Evolutionary conservation across 2,113 vertebrate species (phyloP).

Genomic region (Clinocottus analis): DNA sequence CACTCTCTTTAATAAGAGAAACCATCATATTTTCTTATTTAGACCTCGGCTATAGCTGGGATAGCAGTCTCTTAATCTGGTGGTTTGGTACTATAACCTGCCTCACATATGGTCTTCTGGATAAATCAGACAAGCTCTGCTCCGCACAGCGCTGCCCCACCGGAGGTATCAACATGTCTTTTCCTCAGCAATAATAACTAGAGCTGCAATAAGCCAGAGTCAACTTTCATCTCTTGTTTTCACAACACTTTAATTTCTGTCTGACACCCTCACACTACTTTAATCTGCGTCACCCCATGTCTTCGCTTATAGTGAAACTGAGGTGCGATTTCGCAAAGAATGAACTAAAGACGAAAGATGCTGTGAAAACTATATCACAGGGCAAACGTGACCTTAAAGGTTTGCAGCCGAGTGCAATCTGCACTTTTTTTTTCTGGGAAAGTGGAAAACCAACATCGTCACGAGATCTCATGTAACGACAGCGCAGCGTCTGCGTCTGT

Average conservation of each 20-base stretch:
- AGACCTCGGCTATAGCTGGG: conserved; percentile 24
- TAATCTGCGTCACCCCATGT: conserved; percentile 22
- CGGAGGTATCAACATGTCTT: conserved; percentile 50
- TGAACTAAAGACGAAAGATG: neutral
- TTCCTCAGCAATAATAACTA: conserved; percentile 32
- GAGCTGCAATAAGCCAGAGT: conserved; percentile 30
- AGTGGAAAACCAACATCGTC: conserved; percentile 22
- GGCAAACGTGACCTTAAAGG: neutral
- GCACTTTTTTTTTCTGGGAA: neutral
- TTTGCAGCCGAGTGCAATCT: neutral
- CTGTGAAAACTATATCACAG: neutral
- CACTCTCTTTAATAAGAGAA: conserved; percentile 54
- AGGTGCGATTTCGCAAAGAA: neutral
- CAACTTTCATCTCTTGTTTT: conserved; percentile 6
- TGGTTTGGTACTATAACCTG: conserved; percentile 72
- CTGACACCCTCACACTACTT: conserved; percentile 13
- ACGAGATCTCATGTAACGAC: neutral
- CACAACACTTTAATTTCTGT: conserved; percentile 7
- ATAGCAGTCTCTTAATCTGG: conserved; percentile 74
- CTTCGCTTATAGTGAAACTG: neutral
- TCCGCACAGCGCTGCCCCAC: conserved; percentile 25
- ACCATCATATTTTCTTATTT: conserved; percentile 61
- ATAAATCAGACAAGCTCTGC: conserved; percentile 63
- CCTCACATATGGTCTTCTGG: conserved; percentile 72
- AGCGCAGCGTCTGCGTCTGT: conserved; percentile 12